These are phyloP conservation scores for Lampris megalopsis DNA, from an alignment of 2,113 vertebrate genomes.

Conservation along the genomic window DNA sequence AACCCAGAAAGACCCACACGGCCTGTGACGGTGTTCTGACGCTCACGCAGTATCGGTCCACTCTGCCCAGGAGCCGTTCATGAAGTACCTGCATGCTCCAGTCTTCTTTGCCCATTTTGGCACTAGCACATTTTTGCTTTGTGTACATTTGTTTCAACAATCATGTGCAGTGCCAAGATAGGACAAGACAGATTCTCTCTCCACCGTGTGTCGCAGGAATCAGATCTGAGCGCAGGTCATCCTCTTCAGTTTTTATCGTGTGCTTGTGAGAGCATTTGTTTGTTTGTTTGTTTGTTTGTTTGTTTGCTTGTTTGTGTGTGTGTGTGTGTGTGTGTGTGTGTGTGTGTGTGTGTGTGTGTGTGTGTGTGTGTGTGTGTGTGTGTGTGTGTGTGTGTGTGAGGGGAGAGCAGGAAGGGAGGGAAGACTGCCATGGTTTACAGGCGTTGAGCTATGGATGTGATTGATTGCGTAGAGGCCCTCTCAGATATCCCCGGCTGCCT, in stretches of 20 bases:
- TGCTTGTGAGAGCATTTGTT: too few relatives aligned
- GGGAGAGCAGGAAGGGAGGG: background rate
- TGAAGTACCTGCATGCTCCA: background rate
- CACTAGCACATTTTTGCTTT: constrained; percentile 99
- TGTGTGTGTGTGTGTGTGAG: background rate
- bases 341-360: too few relatives aligned
- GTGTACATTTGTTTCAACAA: constrained; percentile 90
- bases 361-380: background rate
- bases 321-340: too few relatives aligned
- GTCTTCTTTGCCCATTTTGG: constrained; percentile 93
- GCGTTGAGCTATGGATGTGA: constrained; percentile 39
- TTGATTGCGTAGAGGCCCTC: constrained; percentile 47
- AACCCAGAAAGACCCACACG: too few relatives aligned
- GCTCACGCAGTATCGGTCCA: too few relatives aligned
- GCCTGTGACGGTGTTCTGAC: too few relatives aligned
- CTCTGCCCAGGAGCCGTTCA: too few relatives aligned
- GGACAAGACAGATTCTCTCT: constrained; percentile 83
- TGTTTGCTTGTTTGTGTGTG: too few relatives aligned
- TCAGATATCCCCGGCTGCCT: constrained; percentile 59
- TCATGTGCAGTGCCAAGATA: constrained; percentile 99
- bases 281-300: too few relatives aligned
- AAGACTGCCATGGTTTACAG: background rate
- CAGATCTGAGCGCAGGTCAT: background rate
- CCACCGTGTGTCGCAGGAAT: background rate
- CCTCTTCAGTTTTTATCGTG: too few relatives aligned